Conservation (phyloP, 1,140 invertebrate species). For the Trichoplusia ni region DNA sequence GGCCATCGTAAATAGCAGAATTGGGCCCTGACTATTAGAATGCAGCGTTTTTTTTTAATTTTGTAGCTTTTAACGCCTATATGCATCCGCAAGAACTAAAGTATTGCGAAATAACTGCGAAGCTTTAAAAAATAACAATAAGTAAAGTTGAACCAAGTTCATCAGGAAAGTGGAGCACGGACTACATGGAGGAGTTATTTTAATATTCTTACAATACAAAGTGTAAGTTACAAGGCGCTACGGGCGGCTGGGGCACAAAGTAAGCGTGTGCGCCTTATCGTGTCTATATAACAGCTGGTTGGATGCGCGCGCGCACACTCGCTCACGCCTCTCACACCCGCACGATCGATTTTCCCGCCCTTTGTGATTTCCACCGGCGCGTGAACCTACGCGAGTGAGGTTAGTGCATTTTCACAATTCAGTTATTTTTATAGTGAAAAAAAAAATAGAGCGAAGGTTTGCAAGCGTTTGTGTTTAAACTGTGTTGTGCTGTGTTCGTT, state of each 20-base stretch:
- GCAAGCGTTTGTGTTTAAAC: not conserved
- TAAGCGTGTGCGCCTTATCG: slow-evolving; percentile 52
- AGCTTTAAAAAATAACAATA: too few species aligned
- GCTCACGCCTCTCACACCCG: slow-evolving; percentile 53
- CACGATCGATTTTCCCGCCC: slow-evolving; percentile 66
- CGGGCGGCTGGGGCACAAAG: slow-evolving; percentile 23
- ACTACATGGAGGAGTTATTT: slow-evolving; percentile 1
- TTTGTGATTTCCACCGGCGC: slow-evolving; percentile 61
- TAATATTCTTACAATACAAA: not conserved
- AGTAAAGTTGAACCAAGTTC: too few species aligned
- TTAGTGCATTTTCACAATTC: slow-evolving; percentile 66
- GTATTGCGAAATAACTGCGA: too few species aligned
- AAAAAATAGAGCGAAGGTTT: slow-evolving; percentile 6
- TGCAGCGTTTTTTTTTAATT: too few species aligned
- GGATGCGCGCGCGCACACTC: slow-evolving; percentile 73
- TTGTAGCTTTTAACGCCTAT: too few species aligned
- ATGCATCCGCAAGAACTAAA: too few species aligned
- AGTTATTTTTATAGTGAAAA: slow-evolving; percentile 34
- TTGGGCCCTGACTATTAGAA: too few species aligned
- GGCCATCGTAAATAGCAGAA: too few species aligned
- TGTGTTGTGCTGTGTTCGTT: slow-evolving; percentile 20
- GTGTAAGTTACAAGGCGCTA: slow-evolving; percentile 9
- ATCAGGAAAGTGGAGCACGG: too few species aligned
- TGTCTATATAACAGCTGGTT: slow-evolving; percentile 60
- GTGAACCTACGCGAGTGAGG: slow-evolving; percentile 67